Percentiles rank a stretch among this genome's conserved stretches.
These are phyloP conservation scores for Caiman crocodilus DNA, from an alignment of 2,797 vertebrate genomes.

Conservation along the genomic window DNA sequence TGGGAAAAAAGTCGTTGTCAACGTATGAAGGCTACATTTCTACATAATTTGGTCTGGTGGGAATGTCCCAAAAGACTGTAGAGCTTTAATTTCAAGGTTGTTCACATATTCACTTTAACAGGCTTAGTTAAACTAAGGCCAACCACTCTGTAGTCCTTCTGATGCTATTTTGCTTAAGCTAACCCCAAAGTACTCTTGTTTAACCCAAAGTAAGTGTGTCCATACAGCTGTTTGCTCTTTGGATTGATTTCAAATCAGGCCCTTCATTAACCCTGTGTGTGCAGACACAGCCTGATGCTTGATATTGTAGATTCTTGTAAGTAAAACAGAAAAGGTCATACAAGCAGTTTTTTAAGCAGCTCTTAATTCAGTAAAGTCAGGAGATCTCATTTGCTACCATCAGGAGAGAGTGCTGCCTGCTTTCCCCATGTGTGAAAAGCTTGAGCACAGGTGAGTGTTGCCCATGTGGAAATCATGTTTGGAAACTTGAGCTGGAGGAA, in stretches of 20 bases:
- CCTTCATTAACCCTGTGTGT: not conserved
- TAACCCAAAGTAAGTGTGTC: slow-evolving; percentile 23
- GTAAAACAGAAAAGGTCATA: not conserved
- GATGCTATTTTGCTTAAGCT: slow-evolving; percentile 33
- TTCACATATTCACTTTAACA: slow-evolving; percentile 16
- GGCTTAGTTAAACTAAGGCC: slow-evolving; percentile 2
- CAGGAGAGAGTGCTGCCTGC: not conserved
- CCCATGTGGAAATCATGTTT: not conserved
- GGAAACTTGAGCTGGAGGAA: slow-evolving; percentile 1
- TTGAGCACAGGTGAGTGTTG: not conserved
- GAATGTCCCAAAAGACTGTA: not conserved
- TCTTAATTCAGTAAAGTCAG: not conserved
- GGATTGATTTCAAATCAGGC: slow-evolving; percentile 34
- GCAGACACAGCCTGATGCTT: not conserved
- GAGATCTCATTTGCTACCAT: not conserved
- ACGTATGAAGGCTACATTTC: not conserved
- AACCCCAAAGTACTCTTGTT: slow-evolving; percentile 4
- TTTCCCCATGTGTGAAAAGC: not conserved
- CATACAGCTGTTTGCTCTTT: not conserved
- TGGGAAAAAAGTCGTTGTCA: not conserved
- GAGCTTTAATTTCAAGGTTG: slow-evolving; percentile 32
- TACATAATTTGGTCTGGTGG: not conserved
- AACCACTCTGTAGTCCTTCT: slow-evolving; percentile 41
- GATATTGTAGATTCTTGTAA: not conserved
- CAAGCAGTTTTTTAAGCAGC: too few species aligned